These are phyloP conservation scores for Epinephelus cyanopodus DNA, from an alignment of 2,113 vertebrate genomes.

Conservation along the genomic window DNA sequence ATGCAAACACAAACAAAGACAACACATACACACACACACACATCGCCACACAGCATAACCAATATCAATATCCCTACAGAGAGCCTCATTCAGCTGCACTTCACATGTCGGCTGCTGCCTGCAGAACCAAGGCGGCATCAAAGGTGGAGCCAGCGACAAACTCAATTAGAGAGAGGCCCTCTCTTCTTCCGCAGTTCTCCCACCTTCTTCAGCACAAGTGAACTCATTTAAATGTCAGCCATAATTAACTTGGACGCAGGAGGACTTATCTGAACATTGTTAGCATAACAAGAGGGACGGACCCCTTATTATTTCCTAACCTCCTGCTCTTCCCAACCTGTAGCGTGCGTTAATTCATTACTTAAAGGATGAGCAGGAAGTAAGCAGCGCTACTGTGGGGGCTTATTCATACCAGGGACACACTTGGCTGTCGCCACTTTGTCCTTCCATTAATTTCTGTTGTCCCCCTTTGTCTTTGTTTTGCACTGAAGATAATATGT, in stretches of 20 bases:
- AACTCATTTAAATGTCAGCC: constrained; percentile 86
- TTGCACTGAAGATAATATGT: neutral
- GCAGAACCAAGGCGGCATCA: constrained; percentile 65
- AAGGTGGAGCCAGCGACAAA: constrained; percentile 78
- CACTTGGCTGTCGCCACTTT: constrained; percentile 5
- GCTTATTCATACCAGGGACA: constrained; percentile 3
- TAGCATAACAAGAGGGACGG: constrained; percentile 78
- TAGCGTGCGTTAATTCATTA: constrained; percentile 49
- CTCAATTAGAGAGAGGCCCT: constrained; percentile 82
- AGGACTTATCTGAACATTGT: constrained; percentile 74
- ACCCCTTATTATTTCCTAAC: constrained; percentile 74
- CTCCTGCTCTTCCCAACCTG: constrained; percentile 45
- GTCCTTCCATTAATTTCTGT: neutral
- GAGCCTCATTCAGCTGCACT: constrained; percentile 69
- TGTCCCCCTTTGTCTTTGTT: neutral
- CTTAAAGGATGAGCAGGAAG: constrained; percentile 21
- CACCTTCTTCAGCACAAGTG: constrained; percentile 75
- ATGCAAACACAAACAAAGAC: constrained; percentile 24
- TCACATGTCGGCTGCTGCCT: constrained; percentile 58
- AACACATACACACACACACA: constrained; percentile 10
- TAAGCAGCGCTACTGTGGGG: constrained; percentile 6
- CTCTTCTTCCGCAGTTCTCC: constrained; percentile 71
- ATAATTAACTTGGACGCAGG: constrained; percentile 83
- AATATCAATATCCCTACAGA: constrained; percentile 50
- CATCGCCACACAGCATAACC: neutral